Evolutionary conservation across 1,140 invertebrate species (phyloP).

Genomic region (Spodoptera frugiperda): DNA sequence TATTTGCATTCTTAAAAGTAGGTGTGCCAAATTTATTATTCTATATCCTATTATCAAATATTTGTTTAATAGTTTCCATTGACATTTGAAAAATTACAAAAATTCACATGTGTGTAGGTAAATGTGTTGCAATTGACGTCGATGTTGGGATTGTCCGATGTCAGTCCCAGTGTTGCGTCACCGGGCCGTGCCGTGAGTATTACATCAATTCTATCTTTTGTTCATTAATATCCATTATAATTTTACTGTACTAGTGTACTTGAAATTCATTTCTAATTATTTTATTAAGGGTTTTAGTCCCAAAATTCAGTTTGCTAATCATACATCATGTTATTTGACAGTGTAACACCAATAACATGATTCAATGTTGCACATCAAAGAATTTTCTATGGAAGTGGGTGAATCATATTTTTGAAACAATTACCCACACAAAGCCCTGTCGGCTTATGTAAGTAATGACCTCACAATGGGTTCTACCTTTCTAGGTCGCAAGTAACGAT

Average conservation of each 20-base stretch:
- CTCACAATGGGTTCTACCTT: slow-evolving; percentile 45
- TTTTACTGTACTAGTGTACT: background rate
- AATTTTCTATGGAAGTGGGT: slow-evolving; percentile 36
- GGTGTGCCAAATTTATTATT: too few species aligned
- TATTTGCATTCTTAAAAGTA: too few species aligned
- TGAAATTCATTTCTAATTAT: too few species aligned
- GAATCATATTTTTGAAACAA: slow-evolving; percentile 47
- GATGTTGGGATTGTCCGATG: slow-evolving; percentile 17
- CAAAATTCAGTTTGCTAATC: too few species aligned
- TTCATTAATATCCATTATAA: background rate
- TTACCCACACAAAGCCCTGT: slow-evolving; percentile 25
- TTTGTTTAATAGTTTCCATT: background rate
- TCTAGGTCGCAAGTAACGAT: slow-evolving; percentile 50
- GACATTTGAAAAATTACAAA: slow-evolving; percentile 11
- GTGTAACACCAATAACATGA: background rate
- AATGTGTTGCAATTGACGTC: slow-evolving; percentile 16
- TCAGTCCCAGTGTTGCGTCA: slow-evolving; percentile 31
- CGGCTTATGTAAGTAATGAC: slow-evolving; percentile 42
- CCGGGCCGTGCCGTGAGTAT: slow-evolving; percentile 23
- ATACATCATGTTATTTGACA: too few species aligned
- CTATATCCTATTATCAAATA: too few species aligned
- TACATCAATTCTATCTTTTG: slow-evolving; percentile 31
- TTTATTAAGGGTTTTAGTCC: too few species aligned
- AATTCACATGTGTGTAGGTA: slow-evolving; percentile 10
- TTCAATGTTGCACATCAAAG: slow-evolving; percentile 7